Evolutionary conservation across 2,113 vertebrate genomes (phyloP).

Genomic region (Todiramphus chloris): DNA sequence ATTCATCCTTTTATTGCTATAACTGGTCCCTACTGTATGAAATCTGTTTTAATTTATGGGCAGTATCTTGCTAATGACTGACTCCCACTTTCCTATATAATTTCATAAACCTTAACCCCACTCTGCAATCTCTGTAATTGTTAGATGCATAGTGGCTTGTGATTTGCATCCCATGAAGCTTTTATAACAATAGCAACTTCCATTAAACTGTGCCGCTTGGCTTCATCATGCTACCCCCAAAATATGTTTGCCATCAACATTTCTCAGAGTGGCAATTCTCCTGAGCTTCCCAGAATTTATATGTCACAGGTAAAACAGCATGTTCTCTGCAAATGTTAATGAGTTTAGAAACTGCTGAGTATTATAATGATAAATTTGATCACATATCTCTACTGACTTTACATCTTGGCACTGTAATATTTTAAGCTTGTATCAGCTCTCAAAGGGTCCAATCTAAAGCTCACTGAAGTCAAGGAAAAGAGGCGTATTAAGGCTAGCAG

Average conservation of each 20-base stretch:
- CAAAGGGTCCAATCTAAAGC: slow-evolving; percentile 19
- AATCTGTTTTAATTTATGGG: background rate
- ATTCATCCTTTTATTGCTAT: background rate
- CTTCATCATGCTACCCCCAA: background rate
- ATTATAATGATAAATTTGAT: slow-evolving; percentile 41
- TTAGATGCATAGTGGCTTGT: background rate
- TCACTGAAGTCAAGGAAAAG: slow-evolving; percentile 36
- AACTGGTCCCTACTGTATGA: background rate
- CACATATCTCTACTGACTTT: slow-evolving; percentile 25
- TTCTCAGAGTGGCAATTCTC: slow-evolving; percentile 13
- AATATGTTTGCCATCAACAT: slow-evolving; percentile 12
- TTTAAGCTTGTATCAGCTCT: slow-evolving; percentile 22
- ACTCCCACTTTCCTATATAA: background rate
- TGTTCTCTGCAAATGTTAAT: slow-evolving; percentile 59
- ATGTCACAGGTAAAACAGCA: slow-evolving; percentile 51
- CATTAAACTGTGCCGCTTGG: slow-evolving; percentile 7
- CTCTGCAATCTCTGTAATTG: background rate
- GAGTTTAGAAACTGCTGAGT: slow-evolving; percentile 61
- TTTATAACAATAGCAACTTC: background rate
- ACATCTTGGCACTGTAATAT: background rate
- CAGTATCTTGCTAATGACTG: background rate
- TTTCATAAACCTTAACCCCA: background rate
- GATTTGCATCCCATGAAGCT: slow-evolving; percentile 4
- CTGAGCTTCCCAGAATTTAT: slow-evolving; percentile 24
- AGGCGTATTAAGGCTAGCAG: slow-evolving; percentile 18